A percentile compares a stretch with the other conserved stretches of the same genome.
These are phyloP conservation scores for Rotaria socialis DNA, from an alignment of 2,888 invertebrate genomes.

Conservation along the genomic window DNA sequence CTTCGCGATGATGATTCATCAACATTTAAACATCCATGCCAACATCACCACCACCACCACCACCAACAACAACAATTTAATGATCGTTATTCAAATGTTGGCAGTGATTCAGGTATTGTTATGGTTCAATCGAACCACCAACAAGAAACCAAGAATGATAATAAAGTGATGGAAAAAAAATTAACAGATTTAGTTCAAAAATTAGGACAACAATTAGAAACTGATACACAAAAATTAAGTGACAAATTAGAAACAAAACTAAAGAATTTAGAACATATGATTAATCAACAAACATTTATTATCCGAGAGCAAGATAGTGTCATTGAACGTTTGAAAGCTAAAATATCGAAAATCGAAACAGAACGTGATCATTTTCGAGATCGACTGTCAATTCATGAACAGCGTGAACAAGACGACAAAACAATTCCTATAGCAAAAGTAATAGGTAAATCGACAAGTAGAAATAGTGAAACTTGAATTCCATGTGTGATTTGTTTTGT, in stretches of 20 bases:
- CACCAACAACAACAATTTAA: neutral
- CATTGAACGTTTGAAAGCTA: constrained; percentile 21
- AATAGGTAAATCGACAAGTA: neutral
- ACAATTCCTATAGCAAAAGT: neutral
- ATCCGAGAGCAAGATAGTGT: constrained; percentile 20
- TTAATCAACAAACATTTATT: constrained; percentile 26
- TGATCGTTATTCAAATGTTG: neutral
- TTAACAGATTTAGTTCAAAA: neutral
- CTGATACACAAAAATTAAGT: constrained; percentile 2
- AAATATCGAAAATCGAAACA: constrained; percentile 12
- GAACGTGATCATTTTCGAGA: constrained; percentile 33
- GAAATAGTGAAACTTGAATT: neutral
- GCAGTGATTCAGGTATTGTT: constrained; percentile 5
- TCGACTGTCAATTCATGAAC: neutral
- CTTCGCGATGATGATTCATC: neutral
- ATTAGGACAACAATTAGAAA: constrained; percentile 28
- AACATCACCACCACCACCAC: too few relatives aligned
- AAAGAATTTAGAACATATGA: constrained; percentile 27
- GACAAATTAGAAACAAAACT: constrained; percentile 22
- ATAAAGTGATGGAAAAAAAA: neutral
- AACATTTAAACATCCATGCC: neutral
- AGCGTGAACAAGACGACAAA: neutral
- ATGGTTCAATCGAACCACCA: neutral
- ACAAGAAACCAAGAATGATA: neutral
- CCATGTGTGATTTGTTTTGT: neutral